A percentile compares a stretch with the other conserved stretches of the same genome.
These are phyloP conservation scores for Chlorospingus flavigularis DNA, from an alignment of 2,797 vertebrate species.

Conservation along the genomic window DNA sequence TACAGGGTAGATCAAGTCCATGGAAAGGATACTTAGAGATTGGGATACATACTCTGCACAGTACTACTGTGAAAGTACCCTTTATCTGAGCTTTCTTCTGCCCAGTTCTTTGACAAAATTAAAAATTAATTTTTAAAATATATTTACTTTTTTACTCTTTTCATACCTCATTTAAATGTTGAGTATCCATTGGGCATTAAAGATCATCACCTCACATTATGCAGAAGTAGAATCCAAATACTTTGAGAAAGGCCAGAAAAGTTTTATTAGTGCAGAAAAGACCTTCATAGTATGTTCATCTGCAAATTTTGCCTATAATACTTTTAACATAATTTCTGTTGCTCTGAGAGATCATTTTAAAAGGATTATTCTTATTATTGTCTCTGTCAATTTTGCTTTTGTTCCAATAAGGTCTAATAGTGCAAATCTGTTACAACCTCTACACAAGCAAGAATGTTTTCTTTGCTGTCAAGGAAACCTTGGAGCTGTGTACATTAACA, in stretches of 20 bases:
- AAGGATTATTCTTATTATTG: not conserved
- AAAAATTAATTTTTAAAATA: not conserved
- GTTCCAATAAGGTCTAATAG: not conserved
- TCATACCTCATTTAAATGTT: not conserved
- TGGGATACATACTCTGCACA: not conserved
- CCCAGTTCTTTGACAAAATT: not conserved
- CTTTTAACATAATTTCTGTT: not conserved
- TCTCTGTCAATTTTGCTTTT: not conserved
- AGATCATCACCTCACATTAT: not conserved
- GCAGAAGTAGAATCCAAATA: not conserved
- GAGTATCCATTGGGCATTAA: not conserved
- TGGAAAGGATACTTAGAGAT: not conserved
- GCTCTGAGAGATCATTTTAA: not conserved
- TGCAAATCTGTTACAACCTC: not conserved
- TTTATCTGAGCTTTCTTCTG: not conserved
- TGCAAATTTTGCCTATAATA: not conserved
- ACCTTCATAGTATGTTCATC: rapidly evolving
- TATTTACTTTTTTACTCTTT: not conserved
- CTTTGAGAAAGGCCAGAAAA: not conserved
- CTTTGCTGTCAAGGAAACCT: not conserved
- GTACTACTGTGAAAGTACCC: not conserved
- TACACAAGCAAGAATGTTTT: not conserved
- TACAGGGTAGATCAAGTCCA: not conserved
- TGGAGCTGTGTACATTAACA: not conserved
- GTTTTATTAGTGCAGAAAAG: not conserved